Evolutionary conservation across 2,113 vertebrate genomes (phyloP).

Genomic region (Lycaon pictus): DNA sequence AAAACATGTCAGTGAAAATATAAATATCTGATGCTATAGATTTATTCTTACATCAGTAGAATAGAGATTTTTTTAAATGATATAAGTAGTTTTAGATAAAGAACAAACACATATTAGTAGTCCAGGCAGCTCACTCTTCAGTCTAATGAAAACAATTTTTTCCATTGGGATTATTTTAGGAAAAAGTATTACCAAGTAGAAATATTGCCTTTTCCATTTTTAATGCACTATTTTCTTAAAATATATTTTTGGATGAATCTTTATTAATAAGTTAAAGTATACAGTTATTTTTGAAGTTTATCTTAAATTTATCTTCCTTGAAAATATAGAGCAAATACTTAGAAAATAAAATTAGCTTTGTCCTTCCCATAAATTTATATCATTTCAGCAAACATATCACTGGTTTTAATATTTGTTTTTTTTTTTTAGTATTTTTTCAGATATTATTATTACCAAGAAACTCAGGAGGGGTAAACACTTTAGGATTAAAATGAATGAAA

Average conservation of each 20-base stretch:
- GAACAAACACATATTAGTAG: slow-evolving; percentile 1
- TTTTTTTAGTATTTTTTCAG: slow-evolving; percentile 46
- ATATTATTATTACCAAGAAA: slow-evolving; percentile 73
- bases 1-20: slow-evolving; percentile 46
- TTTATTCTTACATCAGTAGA: background rate
- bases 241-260: slow-evolving; percentile 73
- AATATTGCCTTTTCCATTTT: slow-evolving; percentile 54
- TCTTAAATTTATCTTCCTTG: slow-evolving; percentile 28
- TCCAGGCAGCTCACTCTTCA: slow-evolving; percentile 34
- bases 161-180: slow-evolving; percentile 50
- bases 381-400: slow-evolving; percentile 66
- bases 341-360: slow-evolving; percentile 42
- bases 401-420: background rate
- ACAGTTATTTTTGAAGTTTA: slow-evolving; percentile 77
- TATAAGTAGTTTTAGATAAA: slow-evolving; percentile 51
- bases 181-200: slow-evolving; percentile 66
- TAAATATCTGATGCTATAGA: background rate
- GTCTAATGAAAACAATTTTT: slow-evolving; percentile 58
- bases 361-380: slow-evolving; percentile 70
- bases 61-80: background rate
- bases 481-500: slow-evolving; percentile 34
- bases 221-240: slow-evolving; percentile 61
- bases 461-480: slow-evolving; percentile 60
- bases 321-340: slow-evolving; percentile 40
- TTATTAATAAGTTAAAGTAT: slow-evolving; percentile 62